These are phyloP conservation scores for Drosophila borealis DNA, from an alignment of 2,888 invertebrate species.

Conservation along the genomic window DNA sequence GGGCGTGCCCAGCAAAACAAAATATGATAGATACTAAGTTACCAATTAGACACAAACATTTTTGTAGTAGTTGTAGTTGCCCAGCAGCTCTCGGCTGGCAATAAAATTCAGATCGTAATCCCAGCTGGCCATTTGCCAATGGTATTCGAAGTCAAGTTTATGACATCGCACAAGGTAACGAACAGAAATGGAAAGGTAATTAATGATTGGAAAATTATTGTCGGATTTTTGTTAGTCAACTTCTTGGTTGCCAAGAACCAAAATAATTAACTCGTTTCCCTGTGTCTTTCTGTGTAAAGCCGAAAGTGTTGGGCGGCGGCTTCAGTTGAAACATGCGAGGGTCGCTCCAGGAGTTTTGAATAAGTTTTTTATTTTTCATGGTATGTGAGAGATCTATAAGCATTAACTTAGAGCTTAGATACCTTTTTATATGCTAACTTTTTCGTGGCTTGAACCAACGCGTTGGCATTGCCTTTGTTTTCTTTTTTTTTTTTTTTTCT, in stretches of 20 bases:
- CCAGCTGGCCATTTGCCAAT: constrained; percentile 23
- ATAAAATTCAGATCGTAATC: constrained; percentile 68
- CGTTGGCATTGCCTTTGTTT: too few species aligned
- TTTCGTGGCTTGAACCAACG: too few species aligned
- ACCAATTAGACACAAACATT: constrained; percentile 13
- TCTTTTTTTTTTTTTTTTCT: too few species aligned
- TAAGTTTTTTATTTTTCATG: neutral
- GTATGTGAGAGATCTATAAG: neutral
- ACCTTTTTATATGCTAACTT: too few species aligned
- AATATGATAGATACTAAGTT: constrained; percentile 67
- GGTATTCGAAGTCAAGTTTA: constrained; percentile 46
- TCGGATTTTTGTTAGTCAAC: constrained; percentile 9
- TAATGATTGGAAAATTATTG: constrained; percentile 69
- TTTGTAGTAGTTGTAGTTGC: constrained; percentile 20
- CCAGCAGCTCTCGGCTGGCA: constrained; percentile 39
- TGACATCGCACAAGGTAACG: constrained; percentile 67
- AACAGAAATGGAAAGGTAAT: constrained; percentile 74
- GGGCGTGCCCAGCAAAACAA: constrained; percentile 67
- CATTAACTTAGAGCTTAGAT: neutral
- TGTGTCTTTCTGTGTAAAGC: constrained; percentile 41
- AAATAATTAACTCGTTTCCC: constrained; percentile 70
- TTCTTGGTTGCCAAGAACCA: constrained; percentile 46
- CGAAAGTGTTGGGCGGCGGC: constrained; percentile 37
- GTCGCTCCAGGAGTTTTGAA: constrained; percentile 5
- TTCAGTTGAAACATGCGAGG: constrained; percentile 21